These are phyloP conservation scores for Glareola pratincola DNA, from an alignment of 2,113 vertebrate species.

Conservation along the genomic window DNA sequence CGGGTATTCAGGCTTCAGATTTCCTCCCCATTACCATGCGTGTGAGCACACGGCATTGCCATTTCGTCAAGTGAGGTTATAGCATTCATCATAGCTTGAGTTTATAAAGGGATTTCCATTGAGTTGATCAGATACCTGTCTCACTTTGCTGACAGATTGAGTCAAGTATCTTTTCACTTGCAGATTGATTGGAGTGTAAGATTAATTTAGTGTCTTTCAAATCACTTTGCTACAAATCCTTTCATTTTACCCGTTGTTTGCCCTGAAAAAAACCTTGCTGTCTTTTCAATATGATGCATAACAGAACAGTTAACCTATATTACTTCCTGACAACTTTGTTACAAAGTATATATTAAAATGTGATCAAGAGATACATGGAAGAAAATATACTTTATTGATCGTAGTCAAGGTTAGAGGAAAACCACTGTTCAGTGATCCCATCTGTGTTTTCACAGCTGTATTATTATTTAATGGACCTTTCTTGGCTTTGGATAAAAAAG, in stretches of 20 bases:
- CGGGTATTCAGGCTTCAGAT: constrained; percentile 6
- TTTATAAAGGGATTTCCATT: constrained; percentile 33
- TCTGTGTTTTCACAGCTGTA: neutral
- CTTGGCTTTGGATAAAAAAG: neutral
- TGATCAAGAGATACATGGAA: neutral
- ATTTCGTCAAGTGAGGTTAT: neutral
- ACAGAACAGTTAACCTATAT: neutral
- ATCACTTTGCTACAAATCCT: constrained; percentile 35
- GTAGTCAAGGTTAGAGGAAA: neutral
- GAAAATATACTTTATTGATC: neutral
- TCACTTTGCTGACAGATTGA: constrained; percentile 44
- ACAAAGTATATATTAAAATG: neutral
- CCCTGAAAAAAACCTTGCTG: neutral
- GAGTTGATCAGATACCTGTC: constrained; percentile 44
- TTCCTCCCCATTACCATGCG: neutral
- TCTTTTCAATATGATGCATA: constrained; percentile 17
- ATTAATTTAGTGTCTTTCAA: constrained; percentile 51
- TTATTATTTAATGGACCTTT: neutral
- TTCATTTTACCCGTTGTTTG: constrained; percentile 25
- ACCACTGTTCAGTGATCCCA: neutral
- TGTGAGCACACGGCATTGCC: neutral
- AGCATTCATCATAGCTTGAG: constrained; percentile 14
- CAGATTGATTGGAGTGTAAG: constrained; percentile 38
- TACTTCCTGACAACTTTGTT: neutral
- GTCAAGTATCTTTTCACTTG: constrained; percentile 42